phyloP scores from a whole-genome alignment of 2,888 invertebrate species.

The Xestia rhomboidea region DNA sequence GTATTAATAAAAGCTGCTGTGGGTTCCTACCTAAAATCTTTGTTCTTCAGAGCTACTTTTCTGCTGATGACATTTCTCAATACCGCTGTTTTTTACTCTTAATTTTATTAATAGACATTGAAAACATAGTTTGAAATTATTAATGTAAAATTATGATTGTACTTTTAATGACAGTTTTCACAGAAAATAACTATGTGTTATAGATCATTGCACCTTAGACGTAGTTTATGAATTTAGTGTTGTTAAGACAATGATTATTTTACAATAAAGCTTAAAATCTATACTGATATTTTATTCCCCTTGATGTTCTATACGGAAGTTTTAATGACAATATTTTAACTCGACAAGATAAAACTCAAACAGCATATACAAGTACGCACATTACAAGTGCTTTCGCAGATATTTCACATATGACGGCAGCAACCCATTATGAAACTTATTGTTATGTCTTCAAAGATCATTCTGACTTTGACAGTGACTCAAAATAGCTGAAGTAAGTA shows the following conservation, averaged over 20 bases:
- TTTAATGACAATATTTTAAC: not conserved
- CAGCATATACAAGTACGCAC: not conserved
- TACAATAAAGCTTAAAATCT: constrained; percentile 78
- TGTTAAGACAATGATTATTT: constrained; percentile 74
- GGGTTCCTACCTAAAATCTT: constrained; percentile 4
- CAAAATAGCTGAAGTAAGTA: not conserved
- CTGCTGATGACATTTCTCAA: constrained; percentile 16
- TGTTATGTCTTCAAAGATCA: not conserved
- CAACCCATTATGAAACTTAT: not conserved
- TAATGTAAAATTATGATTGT: constrained; percentile 37
- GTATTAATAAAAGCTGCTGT: constrained; percentile 8
- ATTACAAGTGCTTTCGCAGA: not conserved
- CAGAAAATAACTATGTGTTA: constrained; percentile 54
- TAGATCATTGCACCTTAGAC: constrained; percentile 72
- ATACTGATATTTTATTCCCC: constrained; percentile 14
- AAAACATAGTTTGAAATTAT: constrained; percentile 30
- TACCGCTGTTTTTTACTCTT: constrained; percentile 28
- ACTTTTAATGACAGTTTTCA: constrained; percentile 45
- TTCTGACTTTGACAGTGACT: not conserved
- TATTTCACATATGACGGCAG: not conserved
- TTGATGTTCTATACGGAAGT: not conserved
- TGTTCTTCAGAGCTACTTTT: constrained; percentile 9
- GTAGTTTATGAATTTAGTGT: constrained; percentile 67
- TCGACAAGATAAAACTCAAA: not conserved
- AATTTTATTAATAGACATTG: constrained; percentile 31